These are phyloP conservation scores for Drosophila azteca DNA, from an alignment of 1,140 invertebrate species.

Conservation along the genomic window DNA sequence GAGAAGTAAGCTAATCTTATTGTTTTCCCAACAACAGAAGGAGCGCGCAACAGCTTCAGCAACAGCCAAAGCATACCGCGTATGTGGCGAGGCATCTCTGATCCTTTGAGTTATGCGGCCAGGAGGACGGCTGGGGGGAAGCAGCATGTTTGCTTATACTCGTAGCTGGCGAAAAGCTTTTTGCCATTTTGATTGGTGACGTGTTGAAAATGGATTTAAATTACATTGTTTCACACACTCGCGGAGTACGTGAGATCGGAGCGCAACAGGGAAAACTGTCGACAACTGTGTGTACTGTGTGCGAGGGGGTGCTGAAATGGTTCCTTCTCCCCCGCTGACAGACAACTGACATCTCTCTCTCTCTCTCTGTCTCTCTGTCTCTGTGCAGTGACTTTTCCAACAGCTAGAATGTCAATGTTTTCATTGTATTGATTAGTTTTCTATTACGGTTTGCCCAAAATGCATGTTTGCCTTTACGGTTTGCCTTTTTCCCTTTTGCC, in stretches of 20 bases:
- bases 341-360: constrained; percentile 53
- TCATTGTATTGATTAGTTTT: constrained; percentile 78
- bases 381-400: constrained; percentile 62
- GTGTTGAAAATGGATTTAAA: constrained; percentile 81
- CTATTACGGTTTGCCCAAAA: constrained; percentile 50
- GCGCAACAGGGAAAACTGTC: constrained; percentile 38
- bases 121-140: constrained; percentile 14
- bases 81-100: constrained; percentile 40
- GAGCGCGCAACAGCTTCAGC: background rate
- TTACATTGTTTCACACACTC: constrained; percentile 72
- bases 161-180: constrained; percentile 61
- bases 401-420: constrained; percentile 69
- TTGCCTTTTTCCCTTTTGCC: background rate
- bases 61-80: constrained; percentile 15
- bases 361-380: too few relatives aligned
- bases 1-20: constrained; percentile 81
- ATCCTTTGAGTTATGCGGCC: constrained; percentile 78
- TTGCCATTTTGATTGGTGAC: constrained; percentile 81
- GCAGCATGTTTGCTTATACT: constrained; percentile 59
- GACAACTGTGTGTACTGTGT: constrained; percentile 14
- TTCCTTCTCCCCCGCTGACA: background rate
- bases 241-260: constrained; percentile 33
- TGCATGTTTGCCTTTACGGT: constrained; percentile 9
- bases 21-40: constrained; percentile 69
- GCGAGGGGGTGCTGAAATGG: background rate